A percentile compares a stretch with the other conserved stretches of the same genome.
These are phyloP conservation scores for Psettodes erumei DNA, from an alignment of 2,113 vertebrate species.

Conservation along the genomic window DNA sequence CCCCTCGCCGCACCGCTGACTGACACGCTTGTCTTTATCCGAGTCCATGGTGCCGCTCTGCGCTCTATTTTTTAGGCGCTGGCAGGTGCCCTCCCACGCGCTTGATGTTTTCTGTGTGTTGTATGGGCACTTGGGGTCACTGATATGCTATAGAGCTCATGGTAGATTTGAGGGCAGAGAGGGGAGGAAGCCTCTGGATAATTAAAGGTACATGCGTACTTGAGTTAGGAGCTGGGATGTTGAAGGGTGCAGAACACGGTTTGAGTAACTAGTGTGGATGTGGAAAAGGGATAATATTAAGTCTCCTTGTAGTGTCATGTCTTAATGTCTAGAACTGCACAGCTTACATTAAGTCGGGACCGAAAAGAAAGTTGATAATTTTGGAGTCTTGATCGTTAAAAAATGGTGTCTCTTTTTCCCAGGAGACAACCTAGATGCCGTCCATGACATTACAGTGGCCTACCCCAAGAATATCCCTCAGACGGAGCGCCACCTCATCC, in stretches of 20 bases:
- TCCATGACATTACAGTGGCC: slow-evolving; percentile 97
- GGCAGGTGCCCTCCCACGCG: slow-evolving; percentile 53
- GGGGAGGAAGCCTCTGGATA: slow-evolving; percentile 24
- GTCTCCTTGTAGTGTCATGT: slow-evolving; percentile 12
- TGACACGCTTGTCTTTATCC: slow-evolving; percentile 50
- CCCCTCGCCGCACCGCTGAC: slow-evolving; percentile 32
- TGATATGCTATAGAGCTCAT: not conserved
- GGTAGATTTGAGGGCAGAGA: slow-evolving; percentile 19
- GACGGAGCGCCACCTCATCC: slow-evolving; percentile 92
- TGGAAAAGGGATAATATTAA: slow-evolving; percentile 16
- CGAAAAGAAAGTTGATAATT: no score
- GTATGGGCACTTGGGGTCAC: slow-evolving; percentile 20
- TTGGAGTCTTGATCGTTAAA: not conserved
- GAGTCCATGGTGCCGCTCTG: slow-evolving; percentile 35
- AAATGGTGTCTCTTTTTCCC: slow-evolving; percentile 13
- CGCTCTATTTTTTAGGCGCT: slow-evolving; percentile 62
- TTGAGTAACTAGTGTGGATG: slow-evolving; percentile 11
- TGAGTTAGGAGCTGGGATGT: slow-evolving; percentile 15
- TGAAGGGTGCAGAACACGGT: slow-evolving; percentile 6
- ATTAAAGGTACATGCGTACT: slow-evolving; percentile 33
- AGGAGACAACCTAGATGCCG: slow-evolving; percentile 94
- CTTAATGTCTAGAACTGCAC: slow-evolving; percentile 3
- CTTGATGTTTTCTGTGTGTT: slow-evolving; percentile 22
- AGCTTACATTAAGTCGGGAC: not conserved
- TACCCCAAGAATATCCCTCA: slow-evolving; percentile 97